Evolutionary conservation across 1,140 invertebrate species (phyloP), one percentile per base, ranked within the genome.

Genomic region (Papilio aristodemus): DNA sequence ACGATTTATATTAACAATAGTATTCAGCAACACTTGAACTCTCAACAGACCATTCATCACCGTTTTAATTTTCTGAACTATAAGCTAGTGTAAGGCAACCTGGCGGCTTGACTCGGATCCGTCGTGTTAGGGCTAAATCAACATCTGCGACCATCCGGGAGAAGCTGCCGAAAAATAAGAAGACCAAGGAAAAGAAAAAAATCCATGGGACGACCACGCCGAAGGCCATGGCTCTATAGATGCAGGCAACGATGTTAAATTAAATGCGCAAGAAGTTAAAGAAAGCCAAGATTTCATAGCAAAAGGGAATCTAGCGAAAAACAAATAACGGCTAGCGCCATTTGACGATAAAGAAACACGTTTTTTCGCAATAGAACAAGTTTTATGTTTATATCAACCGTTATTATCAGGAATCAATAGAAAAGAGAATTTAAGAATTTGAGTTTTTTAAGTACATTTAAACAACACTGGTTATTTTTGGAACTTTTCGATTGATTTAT

Each of bases 301-400:
- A 76, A 83, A 88, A 71, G 81, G 78, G 78, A 83, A 87, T 84
- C 81, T 91, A 91, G 89, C 68, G 81, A 72, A 72, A 71, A 90
- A 84, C 72, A 84, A 89, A 89, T 88, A 83, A 85, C 78, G 86
- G 70, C 77, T 70, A 79, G 74, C 86, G 87, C 86, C 89, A 91
- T 91, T 91, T 91, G 89, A 91, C 89, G 86, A 91, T 91, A 91
- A 91, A 91, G 89, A 84, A 90, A 87, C 86, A 88, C 87, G 87
- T 91, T 91, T 91, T 91, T 91, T 91, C 89, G 89, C 89, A 91
- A 91, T 91, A 91, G 89, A 91, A 91, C 89, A 91, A 91, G 87
- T 91, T 91, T 90, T 90, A 87, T 81, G 83, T 91, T 91, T 89
- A 91, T 90, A 91, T 90, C 89, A 90, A 91, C 86, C 83, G 85